Percentiles rank a stretch among this genome's conserved stretches.
phyloP scores from a whole-genome alignment of 2,888 invertebrate genomes.

The Ochropleura plecta region DNA sequence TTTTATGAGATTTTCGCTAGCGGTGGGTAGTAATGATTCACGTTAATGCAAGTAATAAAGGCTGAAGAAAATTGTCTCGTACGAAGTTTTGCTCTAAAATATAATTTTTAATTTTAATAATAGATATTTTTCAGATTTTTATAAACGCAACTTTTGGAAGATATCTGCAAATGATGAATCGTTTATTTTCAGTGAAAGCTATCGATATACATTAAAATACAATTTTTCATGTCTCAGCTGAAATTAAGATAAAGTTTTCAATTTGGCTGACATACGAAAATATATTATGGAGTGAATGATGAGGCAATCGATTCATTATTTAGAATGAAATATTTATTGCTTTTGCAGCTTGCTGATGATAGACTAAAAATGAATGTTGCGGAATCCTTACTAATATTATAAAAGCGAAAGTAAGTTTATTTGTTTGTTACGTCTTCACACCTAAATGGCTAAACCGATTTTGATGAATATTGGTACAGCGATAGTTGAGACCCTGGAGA shows the following conservation, averaged over 20 bases:
- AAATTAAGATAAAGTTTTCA: constrained; percentile 12
- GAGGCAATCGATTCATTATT: background rate
- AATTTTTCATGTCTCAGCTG: constrained; percentile 15
- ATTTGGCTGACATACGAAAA: constrained; percentile 10
- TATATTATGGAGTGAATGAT: background rate
- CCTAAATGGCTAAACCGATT: too few relatives aligned
- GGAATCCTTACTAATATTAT: too few relatives aligned
- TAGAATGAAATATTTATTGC: background rate
- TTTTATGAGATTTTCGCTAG: constrained; percentile 40
- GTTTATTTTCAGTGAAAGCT: background rate
- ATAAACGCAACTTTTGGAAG: constrained; percentile 22
- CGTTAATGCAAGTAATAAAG: background rate
- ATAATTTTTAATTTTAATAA: too few relatives aligned
- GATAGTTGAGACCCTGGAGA: too few relatives aligned
- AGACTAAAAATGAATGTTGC: background rate
- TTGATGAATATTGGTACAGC: too few relatives aligned
- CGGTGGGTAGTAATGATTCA: constrained; percentile 17
- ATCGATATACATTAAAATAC: constrained; percentile 10
- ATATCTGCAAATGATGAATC: background rate
- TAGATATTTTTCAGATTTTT: too few relatives aligned
- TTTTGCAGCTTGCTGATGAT: background rate
- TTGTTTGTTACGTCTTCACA: too few relatives aligned
- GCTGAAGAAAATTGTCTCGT: background rate
- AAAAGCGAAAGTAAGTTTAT: too few relatives aligned
- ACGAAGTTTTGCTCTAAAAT: background rate